These are phyloP conservation scores for Nixonia krombeini DNA, from an alignment of 1,140 invertebrate genomes.

Conservation along the genomic window DNA sequence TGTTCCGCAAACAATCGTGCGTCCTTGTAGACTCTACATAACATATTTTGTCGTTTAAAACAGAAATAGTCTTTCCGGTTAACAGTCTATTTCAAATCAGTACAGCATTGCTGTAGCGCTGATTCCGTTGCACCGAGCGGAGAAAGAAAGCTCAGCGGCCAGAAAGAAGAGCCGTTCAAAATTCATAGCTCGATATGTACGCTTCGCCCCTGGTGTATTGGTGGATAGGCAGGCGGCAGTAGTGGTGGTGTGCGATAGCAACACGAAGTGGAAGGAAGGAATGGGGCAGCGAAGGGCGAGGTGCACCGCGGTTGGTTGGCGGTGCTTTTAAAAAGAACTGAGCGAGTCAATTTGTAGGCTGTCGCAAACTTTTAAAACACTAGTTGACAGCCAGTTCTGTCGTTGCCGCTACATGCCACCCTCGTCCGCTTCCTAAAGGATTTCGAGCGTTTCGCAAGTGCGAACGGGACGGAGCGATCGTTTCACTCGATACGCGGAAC, in stretches of 20 bases:
- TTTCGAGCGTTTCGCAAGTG: conserved; percentile 41
- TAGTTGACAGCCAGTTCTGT: conserved; percentile 69
- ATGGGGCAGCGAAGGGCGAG: conserved; percentile 32
- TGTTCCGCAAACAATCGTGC: too few relatives aligned
- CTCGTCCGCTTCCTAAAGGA: conserved; percentile 59
- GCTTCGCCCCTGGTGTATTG: conserved; percentile 15
- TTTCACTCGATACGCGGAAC: conserved; percentile 34
- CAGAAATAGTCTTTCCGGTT: too few relatives aligned
- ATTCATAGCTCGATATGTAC: too few relatives aligned
- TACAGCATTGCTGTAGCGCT: too few relatives aligned
- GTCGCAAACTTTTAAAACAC: conserved; percentile 73
- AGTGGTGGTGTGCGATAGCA: background rate
- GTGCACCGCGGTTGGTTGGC: conserved; percentile 65
- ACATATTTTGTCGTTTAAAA: too few relatives aligned
- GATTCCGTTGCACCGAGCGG: too few relatives aligned
- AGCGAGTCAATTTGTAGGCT: conserved; percentile 73
- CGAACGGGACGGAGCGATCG: conserved; percentile 26
- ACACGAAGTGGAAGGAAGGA: conserved; percentile 4
- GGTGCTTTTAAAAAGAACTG: conserved; percentile 72
- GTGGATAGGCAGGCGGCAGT: background rate
- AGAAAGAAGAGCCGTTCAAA: conserved; percentile 27
- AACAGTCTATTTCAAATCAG: too few relatives aligned
- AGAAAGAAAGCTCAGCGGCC: too few relatives aligned
- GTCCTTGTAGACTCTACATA: too few relatives aligned
- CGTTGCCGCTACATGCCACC: too few relatives aligned